phyloP scores from a whole-genome alignment of 2,113 vertebrate species.

The Delphinus delphis region DNA sequence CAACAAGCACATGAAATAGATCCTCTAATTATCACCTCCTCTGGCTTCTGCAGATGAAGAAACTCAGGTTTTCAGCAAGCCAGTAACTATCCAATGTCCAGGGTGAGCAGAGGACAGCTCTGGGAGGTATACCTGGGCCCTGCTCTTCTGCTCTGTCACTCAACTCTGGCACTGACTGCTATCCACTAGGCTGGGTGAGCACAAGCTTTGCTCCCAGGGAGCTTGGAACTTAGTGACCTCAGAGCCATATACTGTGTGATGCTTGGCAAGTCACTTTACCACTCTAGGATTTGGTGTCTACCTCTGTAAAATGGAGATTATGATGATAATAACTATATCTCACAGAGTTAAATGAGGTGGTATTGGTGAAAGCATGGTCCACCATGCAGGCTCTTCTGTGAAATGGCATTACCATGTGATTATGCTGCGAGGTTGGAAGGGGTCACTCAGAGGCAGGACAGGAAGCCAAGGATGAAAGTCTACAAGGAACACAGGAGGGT shows the following conservation, averaged over 20 bases:
- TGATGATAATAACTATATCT: neutral
- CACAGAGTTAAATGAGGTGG: neutral
- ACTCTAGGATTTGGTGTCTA: neutral
- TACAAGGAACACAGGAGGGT: neutral
- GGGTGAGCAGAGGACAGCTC: neutral
- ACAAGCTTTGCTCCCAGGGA: neutral
- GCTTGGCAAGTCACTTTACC: neutral
- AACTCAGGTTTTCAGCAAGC: conserved; percentile 26
- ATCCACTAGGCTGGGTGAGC: neutral
- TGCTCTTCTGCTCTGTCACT: neutral
- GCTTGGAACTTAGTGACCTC: neutral
- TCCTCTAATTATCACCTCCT: conserved; percentile 37
- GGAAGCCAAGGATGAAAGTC: neutral
- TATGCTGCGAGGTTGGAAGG: neutral
- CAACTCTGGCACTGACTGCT: neutral
- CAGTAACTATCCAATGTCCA: neutral
- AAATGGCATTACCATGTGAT: neutral
- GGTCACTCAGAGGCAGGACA: neutral
- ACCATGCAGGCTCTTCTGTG: neutral
- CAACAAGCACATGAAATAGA: neutral
- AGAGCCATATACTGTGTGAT: neutral
- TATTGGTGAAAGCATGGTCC: neutral
- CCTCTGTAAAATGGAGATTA: neutral
- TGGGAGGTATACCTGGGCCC: neutral
- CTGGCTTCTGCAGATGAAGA: conserved; percentile 6